Conservation (phyloP, 2,888 invertebrate species). For the Euproctis similis region DNA sequence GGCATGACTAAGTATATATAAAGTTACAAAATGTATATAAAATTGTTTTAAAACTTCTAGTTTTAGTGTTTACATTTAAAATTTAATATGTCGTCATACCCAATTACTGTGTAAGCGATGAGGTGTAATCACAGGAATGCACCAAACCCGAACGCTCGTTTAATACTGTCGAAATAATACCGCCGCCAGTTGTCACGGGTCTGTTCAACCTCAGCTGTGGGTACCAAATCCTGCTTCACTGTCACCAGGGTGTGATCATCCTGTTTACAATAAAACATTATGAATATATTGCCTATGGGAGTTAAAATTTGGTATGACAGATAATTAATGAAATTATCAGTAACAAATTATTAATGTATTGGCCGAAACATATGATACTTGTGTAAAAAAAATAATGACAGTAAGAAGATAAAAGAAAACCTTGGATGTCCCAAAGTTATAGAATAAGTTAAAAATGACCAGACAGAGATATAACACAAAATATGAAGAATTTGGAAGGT, state of each 20-base stretch:
- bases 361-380: too few species aligned
- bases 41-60: not conserved
- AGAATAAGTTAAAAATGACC: too few species aligned
- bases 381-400: too few species aligned
- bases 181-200: constrained; percentile 93
- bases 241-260: constrained; percentile 90
- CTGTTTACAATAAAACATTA: too few species aligned
- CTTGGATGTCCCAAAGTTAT: too few species aligned
- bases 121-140: constrained; percentile 74
- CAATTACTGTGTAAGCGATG: constrained; percentile 32
- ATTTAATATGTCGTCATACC: constrained; percentile 36
- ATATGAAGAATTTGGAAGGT: too few species aligned
- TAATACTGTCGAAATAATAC: constrained; percentile 97
- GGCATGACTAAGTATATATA: too few species aligned
- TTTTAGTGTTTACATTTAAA: not conserved
- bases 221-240: constrained; percentile 90
- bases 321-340: too few species aligned
- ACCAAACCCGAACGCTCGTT: constrained; percentile 93
- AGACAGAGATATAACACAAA: too few species aligned
- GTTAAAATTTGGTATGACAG: too few species aligned
- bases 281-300: not conserved
- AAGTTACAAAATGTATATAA: not conserved
- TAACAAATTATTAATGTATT: too few species aligned
- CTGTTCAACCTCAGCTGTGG: constrained; percentile 83
- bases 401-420: too few species aligned